Evolutionary conservation across 2,797 vertebrate genomes (phyloP), one percentile per base, ranked within the genome.

Genomic region (Orestias chungarensis): DNA sequence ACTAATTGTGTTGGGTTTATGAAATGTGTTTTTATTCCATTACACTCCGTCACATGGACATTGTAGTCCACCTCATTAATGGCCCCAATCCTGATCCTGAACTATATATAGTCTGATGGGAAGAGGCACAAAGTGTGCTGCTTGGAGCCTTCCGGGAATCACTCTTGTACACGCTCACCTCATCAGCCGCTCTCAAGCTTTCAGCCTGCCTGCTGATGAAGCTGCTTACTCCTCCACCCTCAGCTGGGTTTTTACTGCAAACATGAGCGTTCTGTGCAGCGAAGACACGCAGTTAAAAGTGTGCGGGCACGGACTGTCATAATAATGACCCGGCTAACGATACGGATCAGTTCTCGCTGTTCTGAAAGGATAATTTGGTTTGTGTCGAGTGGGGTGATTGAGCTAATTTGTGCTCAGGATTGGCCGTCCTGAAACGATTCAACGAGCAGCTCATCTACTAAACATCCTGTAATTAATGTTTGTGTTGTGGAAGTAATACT

Each of bases 61-160:
- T 67, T 75, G 18, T 11, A 44, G 71, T 79, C 54, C 70, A 49
- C 59, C 25, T 70, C 73, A 54, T 75, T 76, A 42, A 29, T 61
- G 67, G 43, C 43, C 35, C 43, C 70, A n/a, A 43, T 73, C 57
- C 38, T 57, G 66, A 43, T 52, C 23, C 25, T 54, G 44, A 6
- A 50, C 77, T 88, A 90, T 84, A 87, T 89, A 85, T 90, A 88
- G 77, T 42, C 73, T 35, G 69, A 78, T 66, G 59, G 76, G 15
- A 44, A 68, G 65, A 67, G 69, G 54, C 46, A 42, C 66, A 68
- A 78, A 49, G 75, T 73, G 66, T 71, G 71, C 83, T 82, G 75
- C 70, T 74, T 52, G 38, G 64, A 76, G 74, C 76, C 79, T 46
- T 75, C n/a, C 61, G 82, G 74, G 74, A 86, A 83, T 85, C n/a